Base-by-base conservation (phyloP, 2,113 vertebrate species). In the Periophthalmus modestus region DNA sequence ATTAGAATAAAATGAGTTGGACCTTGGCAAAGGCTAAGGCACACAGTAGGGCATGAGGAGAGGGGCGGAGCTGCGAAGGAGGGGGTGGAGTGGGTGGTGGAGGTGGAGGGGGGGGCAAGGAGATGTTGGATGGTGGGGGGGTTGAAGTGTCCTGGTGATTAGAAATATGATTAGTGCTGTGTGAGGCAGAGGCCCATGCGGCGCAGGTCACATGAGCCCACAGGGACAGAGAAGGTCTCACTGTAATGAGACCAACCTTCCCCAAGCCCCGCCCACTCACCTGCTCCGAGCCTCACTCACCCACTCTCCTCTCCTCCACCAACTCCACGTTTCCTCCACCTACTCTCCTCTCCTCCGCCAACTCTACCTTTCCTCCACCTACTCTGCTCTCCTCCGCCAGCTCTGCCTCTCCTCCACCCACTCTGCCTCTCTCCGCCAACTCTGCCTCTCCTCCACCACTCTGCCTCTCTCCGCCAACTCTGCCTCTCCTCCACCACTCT, bases 1-100 rank as follows among this genome's bases (percentile, higher is more conserved):
- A 93, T 92, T 93, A 92, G 91, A 94, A 93, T 93, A 88, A 91
- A 93, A 93, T 94, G 88, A 92, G 90, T 88, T 91, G 91, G 92
- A 93, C 93, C 92, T 92, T 92, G 92, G 92, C 91, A 91, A 93
- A 92, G 92, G 89, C 92, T 90, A 88, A 89, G 92, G 87, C 88
- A 68, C 89, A 85, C 88, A 88, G 89, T 83, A 83, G 84, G 87
- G 87, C 89, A 83, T 75, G 83, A 75, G 81, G 79, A 74, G 77
- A 81, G 85, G 77, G 78, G 78, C 65, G 48, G 74, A 61, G 87
- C 34, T 50, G 59, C 50, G 74, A 76, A 69, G 85, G 72, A 75
- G 77, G 78, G 69, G 72, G 73, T 74, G 78, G 63, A 68, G n/a
- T n/a, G n/a, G n/a, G n/a, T n/a, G n/a, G n/a, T n/a, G n/a, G n/a